A percentile compares a stretch with the other conserved stretches of the same genome.
Evolutionary conservation across 2,888 invertebrate species (phyloP).

Genomic region (Drosophila aldrichi): DNA sequence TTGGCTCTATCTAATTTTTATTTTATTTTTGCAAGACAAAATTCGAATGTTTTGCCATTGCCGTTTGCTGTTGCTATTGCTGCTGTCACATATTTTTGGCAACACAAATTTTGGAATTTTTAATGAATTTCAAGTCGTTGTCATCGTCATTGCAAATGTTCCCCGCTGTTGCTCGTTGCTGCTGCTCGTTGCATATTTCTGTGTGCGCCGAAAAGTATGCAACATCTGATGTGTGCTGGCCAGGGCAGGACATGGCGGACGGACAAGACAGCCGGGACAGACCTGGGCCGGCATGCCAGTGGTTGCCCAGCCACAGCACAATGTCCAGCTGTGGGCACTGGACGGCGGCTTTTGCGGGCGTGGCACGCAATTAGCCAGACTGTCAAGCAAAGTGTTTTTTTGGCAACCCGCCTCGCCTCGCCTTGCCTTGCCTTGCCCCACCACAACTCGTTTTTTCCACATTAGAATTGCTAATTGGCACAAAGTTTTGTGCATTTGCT

Average conservation of each 20-base stretch:
- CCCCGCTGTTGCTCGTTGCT: background rate
- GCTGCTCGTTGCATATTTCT: slow-evolving; percentile 55
- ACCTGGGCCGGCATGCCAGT: slow-evolving; percentile 36
- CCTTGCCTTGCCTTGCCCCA: background rate
- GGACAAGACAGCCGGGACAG: background rate
- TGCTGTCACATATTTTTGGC: slow-evolving; percentile 55
- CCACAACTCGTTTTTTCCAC: slow-evolving; percentile 46
- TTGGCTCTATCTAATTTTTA: background rate
- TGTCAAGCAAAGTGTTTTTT: slow-evolving; percentile 74
- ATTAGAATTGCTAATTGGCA: slow-evolving; percentile 80
- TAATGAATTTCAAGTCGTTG: slow-evolving; percentile 70
- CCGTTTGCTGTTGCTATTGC: slow-evolving; percentile 8
- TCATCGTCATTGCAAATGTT: slow-evolving; percentile 58
- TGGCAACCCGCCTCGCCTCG: background rate
- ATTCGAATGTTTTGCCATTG: slow-evolving; percentile 24
- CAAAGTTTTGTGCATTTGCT: slow-evolving; percentile 66
- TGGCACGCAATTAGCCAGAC: slow-evolving; percentile 75
- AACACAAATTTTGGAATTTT: slow-evolving; percentile 68
- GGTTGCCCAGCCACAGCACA: slow-evolving; percentile 27
- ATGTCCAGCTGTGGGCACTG: slow-evolving; percentile 26
- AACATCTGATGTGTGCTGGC: slow-evolving; percentile 37
- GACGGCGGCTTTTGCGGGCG: slow-evolving; percentile 42
- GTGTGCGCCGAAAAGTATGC: slow-evolving; percentile 58
- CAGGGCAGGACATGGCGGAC: background rate
- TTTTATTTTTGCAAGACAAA: slow-evolving; percentile 25